phyloP scores from a whole-genome alignment of 2,113 vertebrate genomes.

The Haemorhous mexicanus region DNA sequence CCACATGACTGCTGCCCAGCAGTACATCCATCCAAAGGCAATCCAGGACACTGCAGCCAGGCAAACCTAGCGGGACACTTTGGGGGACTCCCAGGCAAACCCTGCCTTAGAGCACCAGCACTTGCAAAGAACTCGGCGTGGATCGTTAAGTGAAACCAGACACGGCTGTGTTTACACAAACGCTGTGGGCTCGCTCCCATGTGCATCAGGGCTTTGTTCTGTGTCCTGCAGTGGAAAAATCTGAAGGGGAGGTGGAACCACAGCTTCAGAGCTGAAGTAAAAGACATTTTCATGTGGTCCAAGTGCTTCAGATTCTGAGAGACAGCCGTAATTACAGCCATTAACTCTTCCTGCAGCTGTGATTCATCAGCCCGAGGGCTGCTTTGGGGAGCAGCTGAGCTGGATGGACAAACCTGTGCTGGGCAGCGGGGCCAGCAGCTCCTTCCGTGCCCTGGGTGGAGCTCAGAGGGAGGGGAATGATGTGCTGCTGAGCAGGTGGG shows the following conservation, averaged over 20 bases:
- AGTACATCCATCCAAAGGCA: neutral
- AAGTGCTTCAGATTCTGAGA: neutral
- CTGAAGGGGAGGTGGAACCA: neutral
- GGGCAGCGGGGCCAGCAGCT: neutral
- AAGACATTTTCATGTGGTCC: constrained; percentile 29
- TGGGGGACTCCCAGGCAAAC: neutral
- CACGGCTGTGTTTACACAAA: neutral
- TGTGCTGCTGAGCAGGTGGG: neutral
- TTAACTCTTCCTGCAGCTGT: neutral
- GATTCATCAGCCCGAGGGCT: constrained; percentile 6
- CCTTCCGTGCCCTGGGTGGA: neutral
- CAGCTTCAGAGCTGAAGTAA: neutral
- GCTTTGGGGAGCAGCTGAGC: neutral
- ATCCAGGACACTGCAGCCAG: neutral
- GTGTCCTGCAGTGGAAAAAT: neutral
- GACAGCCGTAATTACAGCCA: neutral
- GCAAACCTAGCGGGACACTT: neutral
- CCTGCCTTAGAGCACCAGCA: neutral
- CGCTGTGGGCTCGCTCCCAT: neutral
- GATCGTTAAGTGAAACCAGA: neutral
- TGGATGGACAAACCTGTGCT: neutral
- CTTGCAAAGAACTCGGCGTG: neutral
- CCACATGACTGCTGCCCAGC: neutral
- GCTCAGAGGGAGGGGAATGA: neutral
- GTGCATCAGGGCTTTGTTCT: constrained; percentile 18